Conservation (phyloP, 2,113 vertebrate species). For the Pollachius pollachius region DNA sequence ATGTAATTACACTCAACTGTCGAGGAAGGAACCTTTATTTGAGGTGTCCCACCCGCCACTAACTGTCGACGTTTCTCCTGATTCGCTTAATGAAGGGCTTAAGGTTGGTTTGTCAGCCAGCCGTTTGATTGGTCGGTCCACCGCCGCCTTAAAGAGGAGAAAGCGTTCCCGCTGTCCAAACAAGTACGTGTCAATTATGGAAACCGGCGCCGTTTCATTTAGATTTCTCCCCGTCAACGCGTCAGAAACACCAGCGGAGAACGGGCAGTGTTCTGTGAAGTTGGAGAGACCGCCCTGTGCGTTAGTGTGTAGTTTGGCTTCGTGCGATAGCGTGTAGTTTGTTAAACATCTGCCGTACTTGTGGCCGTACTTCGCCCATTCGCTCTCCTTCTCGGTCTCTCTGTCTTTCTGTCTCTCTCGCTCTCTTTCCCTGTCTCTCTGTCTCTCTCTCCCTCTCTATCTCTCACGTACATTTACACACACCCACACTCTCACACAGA, state of each 20-base stretch:
- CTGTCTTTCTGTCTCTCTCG: too few species aligned
- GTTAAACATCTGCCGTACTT: conserved; percentile 43
- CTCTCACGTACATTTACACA: conserved; percentile 1
- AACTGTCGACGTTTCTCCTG: conserved; percentile 65
- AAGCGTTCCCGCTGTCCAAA: conserved; percentile 46
- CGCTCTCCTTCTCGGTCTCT: neutral
- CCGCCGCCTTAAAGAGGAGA: conserved; percentile 51
- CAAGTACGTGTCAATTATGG: conserved; percentile 48
- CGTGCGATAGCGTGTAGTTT: conserved; percentile 56
- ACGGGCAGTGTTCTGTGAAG: too few species aligned
- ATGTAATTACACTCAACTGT: conserved; percentile 66
- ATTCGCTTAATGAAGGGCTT: conserved; percentile 68
- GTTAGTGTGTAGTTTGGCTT: too few species aligned
- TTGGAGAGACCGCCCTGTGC: conserved; percentile 32
- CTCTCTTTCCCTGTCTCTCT: too few species aligned
- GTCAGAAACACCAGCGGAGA: too few species aligned
- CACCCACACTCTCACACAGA: conserved; percentile 1
- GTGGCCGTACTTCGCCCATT: neutral
- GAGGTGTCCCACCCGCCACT: conserved; percentile 54
- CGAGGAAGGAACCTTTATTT: conserved; percentile 65
- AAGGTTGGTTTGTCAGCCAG: conserved; percentile 34
- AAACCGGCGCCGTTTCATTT: conserved; percentile 35
- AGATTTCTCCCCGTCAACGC: too few species aligned
- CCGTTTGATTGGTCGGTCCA: conserved; percentile 53
- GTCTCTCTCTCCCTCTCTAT: too few species aligned